Conservation (phyloP, 2,888 invertebrate species). For the Salticus scenicus region DNA sequence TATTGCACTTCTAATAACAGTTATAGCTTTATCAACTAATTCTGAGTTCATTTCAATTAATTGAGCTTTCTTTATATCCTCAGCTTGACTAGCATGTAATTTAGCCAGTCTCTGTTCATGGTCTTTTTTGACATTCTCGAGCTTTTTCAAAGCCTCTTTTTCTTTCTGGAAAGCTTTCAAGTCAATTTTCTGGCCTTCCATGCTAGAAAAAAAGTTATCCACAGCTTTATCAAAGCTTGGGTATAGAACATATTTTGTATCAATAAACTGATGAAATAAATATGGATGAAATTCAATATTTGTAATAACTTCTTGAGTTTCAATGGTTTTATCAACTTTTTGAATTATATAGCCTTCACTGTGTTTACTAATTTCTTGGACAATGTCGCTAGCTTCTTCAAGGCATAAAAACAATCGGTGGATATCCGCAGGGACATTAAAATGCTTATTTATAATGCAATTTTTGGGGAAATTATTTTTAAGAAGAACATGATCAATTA, state of each 20-base stretch:
- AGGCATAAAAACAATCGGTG: constrained; percentile 78
- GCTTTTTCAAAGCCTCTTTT: constrained; percentile 93
- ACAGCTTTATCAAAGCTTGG: constrained; percentile 81
- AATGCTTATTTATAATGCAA: constrained; percentile 80
- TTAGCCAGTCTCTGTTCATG: constrained; percentile 91
- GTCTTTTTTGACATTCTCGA: constrained; percentile 95
- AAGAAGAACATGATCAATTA: constrained; percentile 92
- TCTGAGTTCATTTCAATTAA: constrained; percentile 91
- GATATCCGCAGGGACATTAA: constrained; percentile 78
- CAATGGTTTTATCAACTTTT: constrained; percentile 83
- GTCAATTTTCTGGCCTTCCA: constrained; percentile 96
- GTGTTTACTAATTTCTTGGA: constrained; percentile 79
- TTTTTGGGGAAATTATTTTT: constrained; percentile 82
- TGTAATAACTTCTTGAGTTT: constrained; percentile 77
- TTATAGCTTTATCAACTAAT: constrained; percentile 89
- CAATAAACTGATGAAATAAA: constrained; percentile 84
- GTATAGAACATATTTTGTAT: constrained; percentile 79
- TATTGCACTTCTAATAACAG: constrained; percentile 89
- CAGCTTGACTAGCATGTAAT: constrained; percentile 84
- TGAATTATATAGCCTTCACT: constrained; percentile 89
- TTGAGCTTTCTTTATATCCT: constrained; percentile 89
- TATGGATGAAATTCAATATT: constrained; percentile 97
- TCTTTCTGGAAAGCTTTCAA: constrained; percentile 86
- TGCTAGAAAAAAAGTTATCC: constrained; percentile 95
- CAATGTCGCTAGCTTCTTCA: constrained; percentile 82